phyloP scores from a whole-genome alignment of 2,113 vertebrate genomes.

The Anolis sagrei region DNA sequence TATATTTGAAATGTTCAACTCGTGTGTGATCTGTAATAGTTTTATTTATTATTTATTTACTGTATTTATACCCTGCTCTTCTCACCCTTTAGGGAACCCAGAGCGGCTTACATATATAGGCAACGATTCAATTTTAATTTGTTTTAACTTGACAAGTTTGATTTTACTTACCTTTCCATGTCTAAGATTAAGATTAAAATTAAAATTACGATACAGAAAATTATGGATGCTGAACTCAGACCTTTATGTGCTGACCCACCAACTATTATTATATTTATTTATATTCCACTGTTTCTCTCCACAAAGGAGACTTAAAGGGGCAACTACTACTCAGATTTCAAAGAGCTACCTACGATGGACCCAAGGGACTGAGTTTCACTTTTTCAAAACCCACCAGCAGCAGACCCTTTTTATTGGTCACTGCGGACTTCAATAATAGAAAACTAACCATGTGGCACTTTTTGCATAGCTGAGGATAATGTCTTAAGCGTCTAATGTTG shows the following conservation, averaged over 20 bases:
- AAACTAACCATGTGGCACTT: not conserved
- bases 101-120: too few species aligned
- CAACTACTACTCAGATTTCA: not conserved
- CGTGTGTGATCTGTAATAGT: not conserved
- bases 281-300: too few species aligned
- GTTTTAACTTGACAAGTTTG: not conserved
- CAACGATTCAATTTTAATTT: too few species aligned
- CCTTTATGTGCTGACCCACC: not conserved
- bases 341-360: not conserved
- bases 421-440: not conserved
- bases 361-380: not conserved
- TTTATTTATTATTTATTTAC: too few species aligned
- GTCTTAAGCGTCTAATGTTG: conserved; percentile 22
- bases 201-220: not conserved
- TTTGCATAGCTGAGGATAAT: not conserved
- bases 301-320: too few species aligned
- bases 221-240: conserved; percentile 43
- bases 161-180: not conserved
- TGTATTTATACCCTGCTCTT: too few species aligned
- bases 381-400: not conserved
- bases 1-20: conserved; percentile 65
- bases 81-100: too few species aligned
- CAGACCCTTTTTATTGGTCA: not conserved
- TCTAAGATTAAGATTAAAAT: not conserved
- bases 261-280: not conserved